Base-by-base conservation (phyloP, 2,113 vertebrate species). In the Oplegnathus fasciatus region DNA sequence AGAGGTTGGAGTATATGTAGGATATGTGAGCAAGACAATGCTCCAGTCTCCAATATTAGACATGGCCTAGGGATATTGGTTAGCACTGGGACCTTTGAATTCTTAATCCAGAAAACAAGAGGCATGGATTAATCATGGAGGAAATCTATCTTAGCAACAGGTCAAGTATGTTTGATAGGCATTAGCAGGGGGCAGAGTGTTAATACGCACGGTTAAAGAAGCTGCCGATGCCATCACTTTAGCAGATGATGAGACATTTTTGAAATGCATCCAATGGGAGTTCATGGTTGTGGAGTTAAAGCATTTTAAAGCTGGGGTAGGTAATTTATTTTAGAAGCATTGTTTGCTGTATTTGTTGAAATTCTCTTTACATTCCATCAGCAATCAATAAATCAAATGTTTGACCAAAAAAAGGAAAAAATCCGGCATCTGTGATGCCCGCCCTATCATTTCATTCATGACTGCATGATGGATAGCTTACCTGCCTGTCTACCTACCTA, bases 91-190 rank as follows among this genome's bases (percentile, higher is more conserved):
- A 72, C 55, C 78, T 89, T 79, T 85, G 85, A 92, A 92, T 94
- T 92, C 88, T 87, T 93, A 88, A 93, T 90, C 90, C 86, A 83
- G 78, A 78, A 80, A 82, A 92, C 86, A 92, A 85, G 83, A 89
- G 75, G 66, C 82, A 44, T 44, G 77, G 92, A 94, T 94, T 91
- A 93, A 94, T 88, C 79, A 91, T 77, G 77, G 66, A 65, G 80
- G 70, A 83, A 90, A 93, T 93, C 86, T 90, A 80, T 94, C 37
- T 80, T 55, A 80, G 84, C 32, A 34, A 87, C 87, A 88, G 87
- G 86, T 88, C 84, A 92, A 87, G 83, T 88, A 78, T 92, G 82
- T 94, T 91, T 93, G 86, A 94, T 89, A 62, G 82, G 88, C 80
- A 79, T 86, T 86, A 90, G 78, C 78, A 54, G 67, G 72, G 83